phyloP scores from a whole-genome alignment of 2,113 vertebrate genomes.

The Sylvilagus bachmani region DNA sequence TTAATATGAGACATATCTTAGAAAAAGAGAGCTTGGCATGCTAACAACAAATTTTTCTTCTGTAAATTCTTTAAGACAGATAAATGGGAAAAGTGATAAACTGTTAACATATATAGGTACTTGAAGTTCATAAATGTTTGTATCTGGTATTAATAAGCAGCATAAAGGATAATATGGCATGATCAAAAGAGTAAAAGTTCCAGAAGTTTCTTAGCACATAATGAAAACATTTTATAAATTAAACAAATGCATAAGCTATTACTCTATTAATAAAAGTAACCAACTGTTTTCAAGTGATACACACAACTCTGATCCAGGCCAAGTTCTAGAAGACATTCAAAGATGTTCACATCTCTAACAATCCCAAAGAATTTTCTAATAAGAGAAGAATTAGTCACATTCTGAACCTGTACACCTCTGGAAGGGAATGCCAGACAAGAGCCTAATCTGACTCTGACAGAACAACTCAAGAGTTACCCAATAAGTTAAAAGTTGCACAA shows the following conservation, averaged over 20 bases:
- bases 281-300: conserved; percentile 28
- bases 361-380: conserved; percentile 32
- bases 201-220: conserved; percentile 2
- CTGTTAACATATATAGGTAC: conserved; percentile 14
- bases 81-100: conserved; percentile 12
- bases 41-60: conserved; percentile 33
- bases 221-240: conserved; percentile 43
- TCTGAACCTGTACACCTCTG: conserved; percentile 63
- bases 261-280: conserved; percentile 39
- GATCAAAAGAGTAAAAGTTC: conserved; percentile 52
- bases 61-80: conserved; percentile 56
- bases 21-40: conserved; percentile 2
- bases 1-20: conserved; percentile 3
- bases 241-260: conserved; percentile 4
- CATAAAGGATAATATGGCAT: not conserved
- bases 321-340: conserved; percentile 40
- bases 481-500: too few species aligned
- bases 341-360: not conserved
- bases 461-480: conserved; percentile 6
- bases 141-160: conserved; percentile 43
- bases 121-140: conserved; percentile 9
- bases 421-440: conserved; percentile 48
- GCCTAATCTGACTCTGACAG: not conserved
- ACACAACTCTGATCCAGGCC: conserved; percentile 13
- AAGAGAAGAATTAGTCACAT: conserved; percentile 57